Evolutionary conservation across 2,888 invertebrate genomes (phyloP).

Genomic region (Tupiocoris notatus): DNA sequence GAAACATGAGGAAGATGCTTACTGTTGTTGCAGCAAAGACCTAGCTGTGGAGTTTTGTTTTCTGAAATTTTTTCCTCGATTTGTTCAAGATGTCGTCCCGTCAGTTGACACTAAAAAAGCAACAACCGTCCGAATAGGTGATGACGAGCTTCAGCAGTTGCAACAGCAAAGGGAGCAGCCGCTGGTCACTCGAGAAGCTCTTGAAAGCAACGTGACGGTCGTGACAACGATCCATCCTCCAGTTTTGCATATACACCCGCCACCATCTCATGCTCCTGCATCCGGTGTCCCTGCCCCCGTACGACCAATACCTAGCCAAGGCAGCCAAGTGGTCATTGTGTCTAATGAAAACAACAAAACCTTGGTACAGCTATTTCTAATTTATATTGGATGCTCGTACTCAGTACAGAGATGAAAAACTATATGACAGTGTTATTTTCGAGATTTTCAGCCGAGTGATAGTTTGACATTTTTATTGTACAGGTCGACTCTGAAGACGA

Average conservation of each 20-base stretch:
- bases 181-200: slow-evolving; percentile 38
- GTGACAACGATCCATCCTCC: slow-evolving; percentile 79
- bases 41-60: no score
- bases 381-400: no score
- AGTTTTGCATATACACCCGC: slow-evolving; percentile 57
- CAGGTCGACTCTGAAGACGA: slow-evolving; percentile 52
- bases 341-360: slow-evolving; percentile 75
- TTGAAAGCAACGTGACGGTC: slow-evolving; percentile 62
- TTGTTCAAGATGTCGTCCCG: no score
- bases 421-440: no score
- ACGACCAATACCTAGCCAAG: slow-evolving; percentile 54
- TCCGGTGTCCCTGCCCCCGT: slow-evolving; percentile 52
- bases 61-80: no score
- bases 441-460: no score
- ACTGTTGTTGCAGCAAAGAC: no score
- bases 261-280: background rate
- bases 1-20: no score
- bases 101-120: slow-evolving; percentile 36
- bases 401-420: no score
- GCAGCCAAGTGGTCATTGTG: slow-evolving; percentile 71
- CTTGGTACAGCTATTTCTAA: no score
- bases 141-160: slow-evolving; percentile 35
- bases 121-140: slow-evolving; percentile 45
- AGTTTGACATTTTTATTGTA: background rate
- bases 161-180: no score